Percentiles rank a stretch among this genome's conserved stretches.
Conservation (phyloP, 2,113 vertebrate genomes). For the Microtus oregoni region DNA sequence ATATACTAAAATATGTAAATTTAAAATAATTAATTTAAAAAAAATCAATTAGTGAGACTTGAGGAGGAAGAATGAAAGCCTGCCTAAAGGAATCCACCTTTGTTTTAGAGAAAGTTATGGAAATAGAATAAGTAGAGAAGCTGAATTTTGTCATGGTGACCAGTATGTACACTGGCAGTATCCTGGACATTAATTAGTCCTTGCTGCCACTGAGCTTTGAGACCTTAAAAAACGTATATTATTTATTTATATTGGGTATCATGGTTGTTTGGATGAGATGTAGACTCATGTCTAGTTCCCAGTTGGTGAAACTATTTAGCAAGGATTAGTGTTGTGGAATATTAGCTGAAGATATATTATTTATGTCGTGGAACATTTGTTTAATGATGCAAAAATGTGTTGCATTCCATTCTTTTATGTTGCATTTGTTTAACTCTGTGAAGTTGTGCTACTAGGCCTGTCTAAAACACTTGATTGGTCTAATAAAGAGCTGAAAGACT, state of each 20-base stretch:
- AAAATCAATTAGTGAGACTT: neutral
- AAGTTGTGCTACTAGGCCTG: no score
- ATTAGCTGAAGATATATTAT: no score
- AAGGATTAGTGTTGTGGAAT: neutral
- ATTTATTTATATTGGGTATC: neutral
- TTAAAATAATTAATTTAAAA: neutral
- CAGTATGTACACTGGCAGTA: no score
- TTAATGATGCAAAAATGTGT: no score
- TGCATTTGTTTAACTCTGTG: no score
- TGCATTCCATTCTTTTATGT: no score
- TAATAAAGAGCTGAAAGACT: no score
- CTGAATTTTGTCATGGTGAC: neutral
- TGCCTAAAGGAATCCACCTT: neutral
- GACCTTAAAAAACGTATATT: neutral
- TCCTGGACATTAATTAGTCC: no score
- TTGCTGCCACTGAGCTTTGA: neutral
- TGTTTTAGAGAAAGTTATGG: neutral
- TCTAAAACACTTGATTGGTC: no score
- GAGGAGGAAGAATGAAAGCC: neutral
- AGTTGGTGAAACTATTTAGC: neutral
- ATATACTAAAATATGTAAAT: neutral
- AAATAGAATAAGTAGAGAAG: neutral
- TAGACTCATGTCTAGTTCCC: neutral
- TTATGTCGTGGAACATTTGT: no score
- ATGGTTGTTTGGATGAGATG: neutral